These are phyloP conservation scores for Orchesella cincta DNA, from an alignment of 1,140 invertebrate species.

Conservation along the genomic window DNA sequence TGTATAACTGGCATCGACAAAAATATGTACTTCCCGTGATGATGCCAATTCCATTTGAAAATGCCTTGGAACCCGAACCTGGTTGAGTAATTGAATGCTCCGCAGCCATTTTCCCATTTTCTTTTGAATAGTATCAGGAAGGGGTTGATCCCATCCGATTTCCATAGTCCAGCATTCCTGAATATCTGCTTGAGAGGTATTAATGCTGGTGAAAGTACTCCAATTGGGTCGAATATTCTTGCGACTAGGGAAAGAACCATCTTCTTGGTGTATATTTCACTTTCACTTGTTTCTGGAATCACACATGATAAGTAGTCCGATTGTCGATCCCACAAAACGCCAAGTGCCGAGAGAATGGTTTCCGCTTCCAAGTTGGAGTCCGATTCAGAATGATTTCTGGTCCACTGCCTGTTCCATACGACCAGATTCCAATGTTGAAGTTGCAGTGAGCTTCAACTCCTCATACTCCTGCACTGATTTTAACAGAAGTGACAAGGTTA, in stretches of 20 bases:
- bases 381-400: no score
- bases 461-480: not conserved
- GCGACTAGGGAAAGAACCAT: not conserved
- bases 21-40: conserved; percentile 34
- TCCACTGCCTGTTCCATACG: not conserved
- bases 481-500: conserved; percentile 20
- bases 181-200: not conserved
- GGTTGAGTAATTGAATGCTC: not conserved
- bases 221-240: not conserved
- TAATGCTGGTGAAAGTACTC: not conserved
- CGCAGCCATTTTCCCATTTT: not conserved
- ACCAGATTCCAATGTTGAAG: not conserved
- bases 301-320: not conserved
- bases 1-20: conserved; percentile 48
- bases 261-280: not conserved
- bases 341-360: not conserved
- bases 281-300: not conserved
- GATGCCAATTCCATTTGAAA: not conserved
- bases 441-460: not conserved
- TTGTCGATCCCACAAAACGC: not conserved
- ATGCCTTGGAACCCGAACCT: not conserved
- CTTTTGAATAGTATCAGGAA: not conserved
- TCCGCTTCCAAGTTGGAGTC: no score
- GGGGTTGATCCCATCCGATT: not conserved
- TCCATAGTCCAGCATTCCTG: not conserved